phyloP scores from a whole-genome alignment of 2,113 vertebrate genomes.

The Actenoides lindsayi region DNA sequence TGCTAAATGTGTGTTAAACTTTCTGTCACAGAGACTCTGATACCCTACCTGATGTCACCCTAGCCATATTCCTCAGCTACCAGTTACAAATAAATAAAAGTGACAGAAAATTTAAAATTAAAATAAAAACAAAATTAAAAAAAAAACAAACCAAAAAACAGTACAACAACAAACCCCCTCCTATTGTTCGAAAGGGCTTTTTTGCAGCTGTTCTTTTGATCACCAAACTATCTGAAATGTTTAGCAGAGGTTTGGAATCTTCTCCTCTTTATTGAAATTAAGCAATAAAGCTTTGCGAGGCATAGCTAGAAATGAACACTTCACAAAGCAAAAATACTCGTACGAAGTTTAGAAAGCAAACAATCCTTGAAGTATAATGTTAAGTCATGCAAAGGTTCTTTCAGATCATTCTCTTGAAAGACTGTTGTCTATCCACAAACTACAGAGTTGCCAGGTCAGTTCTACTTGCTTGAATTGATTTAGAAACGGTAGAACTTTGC shows the following conservation, averaged over 20 bases:
- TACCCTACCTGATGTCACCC: background rate
- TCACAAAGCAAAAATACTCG: background rate
- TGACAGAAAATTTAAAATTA: background rate
- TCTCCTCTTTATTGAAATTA: background rate
- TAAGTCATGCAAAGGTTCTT: background rate
- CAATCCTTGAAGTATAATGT: background rate
- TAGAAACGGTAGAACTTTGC: background rate
- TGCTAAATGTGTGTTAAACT: background rate
- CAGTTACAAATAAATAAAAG: background rate
- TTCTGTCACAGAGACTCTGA: background rate
- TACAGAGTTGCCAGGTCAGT: background rate
- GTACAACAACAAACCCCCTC: rapidly evolving
- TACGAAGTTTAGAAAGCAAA: background rate
- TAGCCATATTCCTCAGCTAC: background rate
- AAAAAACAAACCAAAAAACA: too few species aligned
- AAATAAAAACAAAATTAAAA: background rate
- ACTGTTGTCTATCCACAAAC: background rate
- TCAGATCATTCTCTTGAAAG: background rate
- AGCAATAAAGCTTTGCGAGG: background rate
- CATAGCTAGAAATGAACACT: background rate
- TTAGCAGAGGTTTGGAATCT: background rate
- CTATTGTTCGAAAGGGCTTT: background rate
- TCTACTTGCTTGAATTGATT: background rate
- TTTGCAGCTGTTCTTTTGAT: background rate
- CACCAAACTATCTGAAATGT: background rate